These are phyloP conservation scores for Geococcyx californianus DNA, from an alignment of 2,113 vertebrate genomes.

Conservation along the genomic window DNA sequence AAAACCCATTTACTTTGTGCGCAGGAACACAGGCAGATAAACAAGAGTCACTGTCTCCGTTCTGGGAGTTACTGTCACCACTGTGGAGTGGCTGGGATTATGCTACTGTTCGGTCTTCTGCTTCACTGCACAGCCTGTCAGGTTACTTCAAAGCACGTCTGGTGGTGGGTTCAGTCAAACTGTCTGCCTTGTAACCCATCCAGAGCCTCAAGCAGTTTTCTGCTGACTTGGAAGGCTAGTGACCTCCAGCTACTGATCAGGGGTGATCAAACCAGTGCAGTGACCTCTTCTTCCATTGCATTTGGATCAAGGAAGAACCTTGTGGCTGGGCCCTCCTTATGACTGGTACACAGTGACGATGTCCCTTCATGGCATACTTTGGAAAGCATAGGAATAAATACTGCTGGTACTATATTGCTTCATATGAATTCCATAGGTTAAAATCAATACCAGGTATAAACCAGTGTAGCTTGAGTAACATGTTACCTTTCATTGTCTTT, in stretches of 20 bases:
- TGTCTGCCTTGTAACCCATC: neutral
- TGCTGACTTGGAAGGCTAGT: neutral
- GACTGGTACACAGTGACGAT: neutral
- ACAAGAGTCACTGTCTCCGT: neutral
- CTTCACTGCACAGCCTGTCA: rapidly evolving
- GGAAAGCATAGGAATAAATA: neutral
- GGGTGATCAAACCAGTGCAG: neutral
- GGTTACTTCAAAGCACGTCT: neutral
- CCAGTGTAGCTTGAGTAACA: neutral
- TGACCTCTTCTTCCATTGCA: neutral
- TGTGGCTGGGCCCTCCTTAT: neutral
- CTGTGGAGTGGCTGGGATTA: rapidly evolving
- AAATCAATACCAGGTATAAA: neutral
- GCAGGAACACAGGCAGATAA: neutral
- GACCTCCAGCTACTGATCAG: neutral
- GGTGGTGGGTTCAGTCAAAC: neutral
- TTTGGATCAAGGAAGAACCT: neutral
- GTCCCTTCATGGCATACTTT: neutral
- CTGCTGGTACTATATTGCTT: neutral
- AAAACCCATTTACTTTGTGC: neutral
- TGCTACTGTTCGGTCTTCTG: neutral
- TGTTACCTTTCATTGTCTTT: neutral
- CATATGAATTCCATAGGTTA: neutral
- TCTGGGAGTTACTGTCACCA: neutral
- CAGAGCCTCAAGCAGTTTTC: neutral